These are phyloP conservation scores for Zosterops hypoxanthus DNA, from an alignment of 2,113 vertebrate genomes.

Conservation along the genomic window DNA sequence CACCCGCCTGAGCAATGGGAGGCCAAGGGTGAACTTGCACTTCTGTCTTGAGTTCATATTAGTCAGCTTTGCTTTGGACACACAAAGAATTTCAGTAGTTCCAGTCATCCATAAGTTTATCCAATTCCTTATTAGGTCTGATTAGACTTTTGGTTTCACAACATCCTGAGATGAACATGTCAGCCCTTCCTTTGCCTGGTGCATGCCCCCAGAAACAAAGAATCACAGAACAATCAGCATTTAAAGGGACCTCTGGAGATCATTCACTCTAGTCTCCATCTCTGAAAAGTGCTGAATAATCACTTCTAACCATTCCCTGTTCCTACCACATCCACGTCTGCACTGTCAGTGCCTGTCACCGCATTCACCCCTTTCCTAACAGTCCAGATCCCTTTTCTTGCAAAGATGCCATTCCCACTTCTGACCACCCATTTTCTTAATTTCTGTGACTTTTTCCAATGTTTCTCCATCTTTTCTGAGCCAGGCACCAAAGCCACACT, in stretches of 20 bases:
- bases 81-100: neutral
- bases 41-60: neutral
- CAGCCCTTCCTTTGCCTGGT: neutral
- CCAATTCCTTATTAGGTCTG: neutral
- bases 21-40: neutral
- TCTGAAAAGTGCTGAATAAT: neutral
- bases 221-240: neutral
- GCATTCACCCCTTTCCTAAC: neutral
- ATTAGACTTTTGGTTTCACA: neutral
- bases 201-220: neutral
- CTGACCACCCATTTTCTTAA: neutral
- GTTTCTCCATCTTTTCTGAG: neutral
- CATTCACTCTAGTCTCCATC: neutral
- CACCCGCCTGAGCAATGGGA: accelerated
- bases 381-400: neutral
- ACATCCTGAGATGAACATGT: neutral
- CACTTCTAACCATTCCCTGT: neutral
- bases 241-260: neutral
- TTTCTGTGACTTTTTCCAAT: neutral
- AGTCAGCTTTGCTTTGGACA: neutral
- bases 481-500: neutral
- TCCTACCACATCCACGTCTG: neutral
- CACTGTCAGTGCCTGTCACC: neutral
- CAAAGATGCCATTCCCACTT: neutral
- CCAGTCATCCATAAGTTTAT: neutral